Conservation (phyloP, 2,113 vertebrate species). For the Xenotilapia leptura region DNA sequence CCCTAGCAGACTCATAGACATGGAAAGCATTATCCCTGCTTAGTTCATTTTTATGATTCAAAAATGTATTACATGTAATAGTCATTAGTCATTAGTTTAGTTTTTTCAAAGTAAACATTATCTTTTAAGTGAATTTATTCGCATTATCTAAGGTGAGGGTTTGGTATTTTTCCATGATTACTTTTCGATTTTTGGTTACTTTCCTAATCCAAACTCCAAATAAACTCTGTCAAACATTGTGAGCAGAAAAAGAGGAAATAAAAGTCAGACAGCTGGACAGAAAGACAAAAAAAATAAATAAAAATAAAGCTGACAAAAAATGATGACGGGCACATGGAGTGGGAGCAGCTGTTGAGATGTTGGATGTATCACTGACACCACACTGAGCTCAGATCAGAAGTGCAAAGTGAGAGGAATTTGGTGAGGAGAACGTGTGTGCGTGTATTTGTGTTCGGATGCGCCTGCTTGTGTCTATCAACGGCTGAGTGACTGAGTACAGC, state of each 20-base stretch:
- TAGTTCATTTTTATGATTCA: neutral
- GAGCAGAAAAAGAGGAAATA: neutral
- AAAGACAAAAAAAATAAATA: neutral
- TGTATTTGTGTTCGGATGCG: neutral
- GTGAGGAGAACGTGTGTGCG: neutral
- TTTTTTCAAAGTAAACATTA: neutral
- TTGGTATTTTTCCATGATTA: neutral
- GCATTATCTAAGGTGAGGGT: neutral
- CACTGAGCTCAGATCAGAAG: slow-evolving; percentile 16
- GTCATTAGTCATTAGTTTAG: neutral
- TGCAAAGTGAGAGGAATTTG: slow-evolving; percentile 38
- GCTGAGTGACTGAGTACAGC: slow-evolving; percentile 43
- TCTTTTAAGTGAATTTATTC: neutral
- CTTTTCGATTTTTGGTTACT: neutral
- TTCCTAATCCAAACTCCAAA: neutral
- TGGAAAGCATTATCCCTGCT: neutral
- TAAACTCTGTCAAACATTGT: neutral
- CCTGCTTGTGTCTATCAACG: slow-evolving; percentile 48
- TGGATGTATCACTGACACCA: neutral
- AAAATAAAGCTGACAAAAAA: neutral
- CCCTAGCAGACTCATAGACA: neutral
- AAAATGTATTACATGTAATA: neutral
- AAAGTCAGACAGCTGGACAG: neutral
- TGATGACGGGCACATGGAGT: neutral
- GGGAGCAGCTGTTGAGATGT: neutral